Evolutionary conservation across 1,140 invertebrate genomes (phyloP).

Genomic region (Alviniconcha marisindica): DNA sequence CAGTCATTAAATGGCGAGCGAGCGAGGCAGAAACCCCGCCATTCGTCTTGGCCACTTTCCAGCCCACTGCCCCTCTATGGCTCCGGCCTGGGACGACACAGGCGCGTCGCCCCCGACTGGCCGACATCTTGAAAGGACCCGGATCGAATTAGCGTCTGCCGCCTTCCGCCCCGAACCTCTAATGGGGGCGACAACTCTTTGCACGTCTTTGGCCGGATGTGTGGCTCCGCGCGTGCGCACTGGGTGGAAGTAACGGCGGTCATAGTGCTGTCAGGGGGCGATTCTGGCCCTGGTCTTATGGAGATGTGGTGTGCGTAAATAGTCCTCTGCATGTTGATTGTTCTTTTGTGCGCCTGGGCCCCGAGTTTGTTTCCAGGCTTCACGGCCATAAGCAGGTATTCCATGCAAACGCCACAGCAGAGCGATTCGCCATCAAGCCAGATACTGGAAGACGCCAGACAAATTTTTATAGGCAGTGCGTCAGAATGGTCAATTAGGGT

Average conservation of each 20-base stretch:
- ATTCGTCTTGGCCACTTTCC: conserved; percentile 41
- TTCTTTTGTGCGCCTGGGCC: not conserved
- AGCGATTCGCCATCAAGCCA: no score
- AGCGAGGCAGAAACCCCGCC: conserved; percentile 33
- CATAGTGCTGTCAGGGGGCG: conserved; percentile 29
- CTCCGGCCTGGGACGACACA: not conserved
- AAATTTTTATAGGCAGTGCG: no score
- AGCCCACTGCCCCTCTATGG: conserved; percentile 36
- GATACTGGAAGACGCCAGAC: no score
- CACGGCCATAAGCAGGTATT: not conserved
- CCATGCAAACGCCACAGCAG: no score
- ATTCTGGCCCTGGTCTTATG: not conserved
- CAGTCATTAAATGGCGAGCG: conserved; percentile 39
- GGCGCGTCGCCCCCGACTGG: conserved; percentile 1
- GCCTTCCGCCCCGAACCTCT: conserved; percentile 30
- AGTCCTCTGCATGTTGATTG: not conserved
- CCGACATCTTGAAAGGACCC: conserved; percentile 41
- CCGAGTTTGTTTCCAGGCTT: conserved; percentile 11
- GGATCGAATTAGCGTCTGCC: conserved; percentile 39
- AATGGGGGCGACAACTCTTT: conserved; percentile 34
- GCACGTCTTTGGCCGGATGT: conserved; percentile 40
- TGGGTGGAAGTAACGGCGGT: conserved; percentile 41
- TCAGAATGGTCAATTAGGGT: no score
- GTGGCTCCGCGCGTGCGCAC: conserved; percentile 37
- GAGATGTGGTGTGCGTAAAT: conserved; percentile 24